Conservation (phyloP, 1,140 invertebrate genomes). For the Plectrocnemia conspersa region DNA sequence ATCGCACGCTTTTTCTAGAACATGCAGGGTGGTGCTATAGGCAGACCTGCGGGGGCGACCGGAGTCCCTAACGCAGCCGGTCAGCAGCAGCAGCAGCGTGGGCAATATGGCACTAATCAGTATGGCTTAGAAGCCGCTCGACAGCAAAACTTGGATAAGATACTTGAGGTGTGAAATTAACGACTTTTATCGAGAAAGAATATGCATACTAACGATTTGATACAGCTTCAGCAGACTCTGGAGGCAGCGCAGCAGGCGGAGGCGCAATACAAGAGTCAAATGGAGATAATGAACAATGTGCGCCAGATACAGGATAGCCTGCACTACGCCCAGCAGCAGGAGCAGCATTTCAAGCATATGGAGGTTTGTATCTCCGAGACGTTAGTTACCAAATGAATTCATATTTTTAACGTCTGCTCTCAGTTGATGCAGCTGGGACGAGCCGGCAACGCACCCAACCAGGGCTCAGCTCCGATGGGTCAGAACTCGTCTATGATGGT, state of each 20-base stretch:
- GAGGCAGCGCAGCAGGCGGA: slow-evolving; percentile 72
- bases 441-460: slow-evolving; percentile 17
- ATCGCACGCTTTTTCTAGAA: slow-evolving; percentile 15
- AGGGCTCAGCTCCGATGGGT: slow-evolving; percentile 22
- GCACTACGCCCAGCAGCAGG: slow-evolving; percentile 72
- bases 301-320: slow-evolving; percentile 66
- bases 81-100: slow-evolving; percentile 43
- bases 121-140: slow-evolving; percentile 38
- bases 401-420: not conserved
- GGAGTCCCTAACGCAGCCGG: slow-evolving; percentile 35
- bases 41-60: slow-evolving; percentile 24
- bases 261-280: slow-evolving; percentile 68
- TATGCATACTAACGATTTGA: not conserved
- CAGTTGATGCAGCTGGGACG: slow-evolving; percentile 30
- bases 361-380: slow-evolving; percentile 51
- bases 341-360: slow-evolving; percentile 69
- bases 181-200: not conserved
- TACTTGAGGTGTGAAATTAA: slow-evolving; percentile 37
- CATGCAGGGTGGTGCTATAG: slow-evolving; percentile 34
- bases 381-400: not conserved
- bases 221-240: slow-evolving; percentile 63
- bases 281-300: slow-evolving; percentile 59
- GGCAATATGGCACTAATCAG: slow-evolving; percentile 37
- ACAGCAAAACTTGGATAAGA: slow-evolving; percentile 50
- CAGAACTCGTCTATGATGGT: slow-evolving; percentile 22